Evolutionary conservation across 2,797 vertebrate species (phyloP).

Genomic region (Galaxias olidus): DNA sequence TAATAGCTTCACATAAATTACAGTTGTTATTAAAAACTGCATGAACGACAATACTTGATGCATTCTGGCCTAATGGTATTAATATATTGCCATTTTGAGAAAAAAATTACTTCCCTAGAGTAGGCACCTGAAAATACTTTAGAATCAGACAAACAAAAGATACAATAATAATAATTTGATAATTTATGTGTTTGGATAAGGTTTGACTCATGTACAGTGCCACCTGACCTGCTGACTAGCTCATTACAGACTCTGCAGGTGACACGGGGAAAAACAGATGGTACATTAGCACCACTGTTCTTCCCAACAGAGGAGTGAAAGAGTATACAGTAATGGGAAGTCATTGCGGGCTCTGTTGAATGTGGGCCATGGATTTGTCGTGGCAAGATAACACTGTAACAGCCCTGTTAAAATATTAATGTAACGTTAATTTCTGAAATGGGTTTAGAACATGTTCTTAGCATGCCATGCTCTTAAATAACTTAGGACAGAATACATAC

Average conservation of each 20-base stretch:
- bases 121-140: no score
- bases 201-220: no score
- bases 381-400: conserved; percentile 27
- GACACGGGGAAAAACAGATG: background rate
- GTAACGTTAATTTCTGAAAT: conserved; percentile 45
- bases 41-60: no score
- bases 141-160: background rate
- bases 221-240: conserved; percentile 21
- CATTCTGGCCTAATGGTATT: no score
- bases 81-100: no score
- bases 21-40: no score
- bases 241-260: background rate
- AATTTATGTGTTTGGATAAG: background rate
- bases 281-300: no score
- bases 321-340: background rate
- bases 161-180: background rate
- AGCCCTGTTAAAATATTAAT: conserved; percentile 52
- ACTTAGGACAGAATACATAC: conserved; percentile 18
- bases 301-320: background rate
- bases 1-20: no score
- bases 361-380: conserved; percentile 16
- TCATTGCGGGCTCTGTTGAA: background rate
- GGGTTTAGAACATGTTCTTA: conserved; percentile 21
- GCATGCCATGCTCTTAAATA: conserved; percentile 20
- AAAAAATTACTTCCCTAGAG: no score